Base-by-base conservation (phyloP, 2,797 vertebrate species). In the Iguana delicatissima region DNA sequence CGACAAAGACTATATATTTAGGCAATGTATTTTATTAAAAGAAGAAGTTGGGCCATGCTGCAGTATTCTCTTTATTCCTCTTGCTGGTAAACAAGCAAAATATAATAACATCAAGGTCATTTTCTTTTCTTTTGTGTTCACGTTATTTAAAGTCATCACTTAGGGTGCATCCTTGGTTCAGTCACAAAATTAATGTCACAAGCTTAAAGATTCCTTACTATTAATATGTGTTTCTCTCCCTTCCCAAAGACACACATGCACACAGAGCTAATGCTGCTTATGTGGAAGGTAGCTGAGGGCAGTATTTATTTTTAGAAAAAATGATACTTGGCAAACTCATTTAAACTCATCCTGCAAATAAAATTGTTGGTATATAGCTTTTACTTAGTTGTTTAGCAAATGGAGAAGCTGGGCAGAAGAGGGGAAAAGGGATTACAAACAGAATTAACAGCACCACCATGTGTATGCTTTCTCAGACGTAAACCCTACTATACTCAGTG, bases 1-100 rank as follows among this genome's bases (percentile, higher is more conserved):
- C 89, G 93, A 91, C 29, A 84, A 85, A 91, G 92, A 94, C 91
- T 92, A 84, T 94, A 93, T 94, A 38, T 95, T 94, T 93, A 93
- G 91, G 88, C 91, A 59, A 55, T 52, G 24, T 93, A 80, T 74
- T 94, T 95, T 91, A 92, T 94, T 95, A 95, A 94, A 89, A 94
- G 93, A 95, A 92, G 93, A 94, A 93, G 42, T 86, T 67, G 29
- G 59, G 84, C 12, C 29, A 90, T 91, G 1, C 88, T 93, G 88
- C 72, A 94, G 94, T 93, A 93, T 90, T 92, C 81, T 89, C 62
- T 32, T 62, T 93, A 77, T 95, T 89, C 90, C 83, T 89, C 46
- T 81, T 69, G 46, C 46, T 55, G 77, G 46, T 69, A 88, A 92
- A 95, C 42, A 91, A 82, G 88, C 88, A 90, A 10, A 72, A 72